phyloP scores from a whole-genome alignment of 1,140 invertebrate genomes.

The Drosophila repleta region DNA sequence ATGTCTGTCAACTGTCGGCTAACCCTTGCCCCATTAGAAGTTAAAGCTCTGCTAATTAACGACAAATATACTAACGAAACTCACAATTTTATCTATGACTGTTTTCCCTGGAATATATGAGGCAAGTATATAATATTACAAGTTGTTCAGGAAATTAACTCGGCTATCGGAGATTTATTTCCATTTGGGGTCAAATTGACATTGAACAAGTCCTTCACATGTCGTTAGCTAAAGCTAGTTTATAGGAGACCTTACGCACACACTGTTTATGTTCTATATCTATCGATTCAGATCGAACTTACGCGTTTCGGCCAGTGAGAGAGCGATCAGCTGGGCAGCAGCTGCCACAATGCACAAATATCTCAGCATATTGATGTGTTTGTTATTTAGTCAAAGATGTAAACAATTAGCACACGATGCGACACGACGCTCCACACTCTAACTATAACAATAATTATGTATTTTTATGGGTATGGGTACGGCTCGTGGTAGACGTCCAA shows the following conservation, averaged over 20 bases:
- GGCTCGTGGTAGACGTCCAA: conserved; percentile 42
- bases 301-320: conserved; percentile 56
- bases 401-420: conserved; percentile 5
- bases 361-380: conserved; percentile 50
- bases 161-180: not conserved
- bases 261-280: not conserved
- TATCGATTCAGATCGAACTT: conserved; percentile 33
- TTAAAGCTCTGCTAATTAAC: too few species aligned
- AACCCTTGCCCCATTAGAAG: too few species aligned
- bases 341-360: conserved; percentile 45
- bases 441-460: conserved; percentile 14
- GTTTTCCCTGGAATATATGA: too few species aligned
- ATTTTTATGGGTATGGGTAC: conserved; percentile 19
- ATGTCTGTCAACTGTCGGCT: too few species aligned
- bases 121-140: too few species aligned
- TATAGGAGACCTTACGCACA: not conserved
- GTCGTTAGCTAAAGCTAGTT: not conserved
- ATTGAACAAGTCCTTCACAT: not conserved
- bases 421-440: conserved; percentile 5
- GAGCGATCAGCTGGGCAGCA: conserved; percentile 37
- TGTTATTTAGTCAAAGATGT: conserved; percentile 8
- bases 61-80: too few species aligned
- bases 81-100: too few species aligned
- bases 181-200: not conserved
- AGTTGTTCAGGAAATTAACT: not conserved